Conservation (phyloP, 2,888 invertebrate species). For the Magallana nippona region DNA sequence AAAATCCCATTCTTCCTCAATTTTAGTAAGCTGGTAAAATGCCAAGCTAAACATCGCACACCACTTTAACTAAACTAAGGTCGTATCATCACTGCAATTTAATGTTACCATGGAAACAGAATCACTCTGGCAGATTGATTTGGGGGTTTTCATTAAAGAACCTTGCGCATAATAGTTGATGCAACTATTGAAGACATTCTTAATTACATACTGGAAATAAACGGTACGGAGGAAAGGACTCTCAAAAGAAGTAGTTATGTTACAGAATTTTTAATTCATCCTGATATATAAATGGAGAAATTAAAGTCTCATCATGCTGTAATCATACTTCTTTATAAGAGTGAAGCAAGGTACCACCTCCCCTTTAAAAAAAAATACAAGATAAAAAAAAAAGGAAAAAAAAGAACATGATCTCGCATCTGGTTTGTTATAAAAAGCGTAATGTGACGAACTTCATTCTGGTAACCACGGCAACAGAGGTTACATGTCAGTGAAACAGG, state of each 20-base stretch:
- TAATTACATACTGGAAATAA: too few relatives aligned
- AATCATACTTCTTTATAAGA: too few relatives aligned
- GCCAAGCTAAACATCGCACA: not conserved
- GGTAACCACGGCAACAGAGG: conserved; percentile 2
- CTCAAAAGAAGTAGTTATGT: too few relatives aligned
- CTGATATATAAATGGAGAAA: too few relatives aligned
- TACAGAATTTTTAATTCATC: too few relatives aligned
- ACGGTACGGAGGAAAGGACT: too few relatives aligned
- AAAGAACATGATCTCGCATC: not conserved
- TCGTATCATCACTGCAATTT: not conserved
- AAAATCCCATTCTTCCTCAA: not conserved
- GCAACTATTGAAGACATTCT: too few relatives aligned
- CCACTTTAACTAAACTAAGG: not conserved
- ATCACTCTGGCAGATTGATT: not conserved
- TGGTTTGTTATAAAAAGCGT: not conserved
- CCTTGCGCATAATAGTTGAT: not conserved
- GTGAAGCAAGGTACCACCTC: too few relatives aligned
- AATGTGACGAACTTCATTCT: not conserved
- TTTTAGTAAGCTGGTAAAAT: not conserved
- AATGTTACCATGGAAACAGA: not conserved
- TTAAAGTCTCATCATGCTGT: too few relatives aligned
- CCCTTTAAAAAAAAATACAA: too few relatives aligned
- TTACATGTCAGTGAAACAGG: conserved; percentile 4
- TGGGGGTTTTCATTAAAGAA: not conserved
- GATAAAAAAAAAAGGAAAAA: not conserved